A percentile compares a stretch with the other conserved stretches of the same genome.
These are phyloP conservation scores for Eptesicus fuscus DNA, from an alignment of 2,113 vertebrate species.

Conservation along the genomic window DNA sequence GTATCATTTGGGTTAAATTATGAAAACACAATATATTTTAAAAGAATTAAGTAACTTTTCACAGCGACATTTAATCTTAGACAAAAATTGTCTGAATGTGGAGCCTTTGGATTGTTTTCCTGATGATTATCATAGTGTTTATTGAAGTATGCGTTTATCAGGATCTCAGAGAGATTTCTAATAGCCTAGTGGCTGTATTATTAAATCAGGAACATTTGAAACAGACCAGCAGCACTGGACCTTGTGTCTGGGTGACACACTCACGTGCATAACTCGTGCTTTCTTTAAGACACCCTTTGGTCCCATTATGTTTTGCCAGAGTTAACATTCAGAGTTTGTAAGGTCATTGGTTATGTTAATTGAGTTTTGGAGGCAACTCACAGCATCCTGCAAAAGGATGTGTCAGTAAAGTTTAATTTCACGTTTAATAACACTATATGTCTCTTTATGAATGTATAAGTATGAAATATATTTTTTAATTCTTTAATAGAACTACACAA, in stretches of 20 bases:
- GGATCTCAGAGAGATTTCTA: conserved; percentile 35
- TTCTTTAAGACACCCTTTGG: conserved; percentile 60
- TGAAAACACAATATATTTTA: background rate
- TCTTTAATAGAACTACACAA: background rate
- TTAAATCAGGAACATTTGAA: conserved; percentile 57
- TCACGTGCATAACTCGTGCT: conserved; percentile 36
- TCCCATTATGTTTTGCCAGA: conserved; percentile 54
- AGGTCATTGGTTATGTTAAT: conserved; percentile 38
- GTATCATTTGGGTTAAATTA: conserved; percentile 3
- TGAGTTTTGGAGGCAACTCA: background rate
- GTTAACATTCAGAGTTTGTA: conserved; percentile 61
- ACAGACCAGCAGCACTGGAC: background rate
- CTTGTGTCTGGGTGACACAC: conserved; percentile 25
- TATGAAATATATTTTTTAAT: conserved; percentile 8
- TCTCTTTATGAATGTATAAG: background rate
- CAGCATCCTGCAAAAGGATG: background rate
- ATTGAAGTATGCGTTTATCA: background rate
- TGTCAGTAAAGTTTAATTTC: background rate
- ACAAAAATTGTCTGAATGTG: background rate
- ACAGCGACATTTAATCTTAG: background rate
- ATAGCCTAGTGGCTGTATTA: background rate
- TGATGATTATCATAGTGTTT: background rate
- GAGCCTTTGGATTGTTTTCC: background rate
- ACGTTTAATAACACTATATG: background rate
- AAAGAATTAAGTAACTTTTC: conserved; percentile 6